Evolutionary conservation across 1,140 invertebrate genomes (phyloP), one percentile per base, ranked within the genome.

Genomic region (Vanessa tameamea): DNA sequence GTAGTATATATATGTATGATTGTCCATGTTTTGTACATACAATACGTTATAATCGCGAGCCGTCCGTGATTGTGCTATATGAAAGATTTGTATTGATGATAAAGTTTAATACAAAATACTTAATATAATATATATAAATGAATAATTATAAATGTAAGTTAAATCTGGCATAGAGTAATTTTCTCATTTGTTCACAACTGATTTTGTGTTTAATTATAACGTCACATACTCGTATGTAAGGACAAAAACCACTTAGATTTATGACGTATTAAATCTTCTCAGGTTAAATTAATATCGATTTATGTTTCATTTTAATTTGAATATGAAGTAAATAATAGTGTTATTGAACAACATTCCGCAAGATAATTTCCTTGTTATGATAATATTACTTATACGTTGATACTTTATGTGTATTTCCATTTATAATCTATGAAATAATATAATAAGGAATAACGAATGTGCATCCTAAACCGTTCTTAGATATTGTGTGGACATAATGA

Each of bases 11-110:
- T 75, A 59, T 37, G 73, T 72, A 72, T 78, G 72, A 64, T 65
- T 79, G 78, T 77, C 71, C 50, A 66, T 64, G 69, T 81, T 78
- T 68, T 66, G 67, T 77, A 64, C 63, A 70, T 69, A 66, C 63
- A 80, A 69, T 77, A 82, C 73, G 72, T 77, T 83, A 79, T 84
- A 85, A 82, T 82, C 78, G 85, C 77, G 84, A 87, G 86, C 90
- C 89, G 90, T 92, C 90, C 90, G 87, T 85, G 88, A 85, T 83
- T 84, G 88, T 89, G 87, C 87, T 91, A 85, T 80, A 74, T 55
- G 76, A 73, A 71, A 71, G 73, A 75, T 77, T 59, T 76, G 75
- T 72, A 50, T 64, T 69, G 14, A 50, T 47, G 69, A 71, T 53
- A 47, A 69, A n/a, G 66, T 23, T 64, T 31, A 53, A 68, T 47